Conservation (phyloP, 2,888 invertebrate genomes). For the Gnatocerus cornutus region DNA sequence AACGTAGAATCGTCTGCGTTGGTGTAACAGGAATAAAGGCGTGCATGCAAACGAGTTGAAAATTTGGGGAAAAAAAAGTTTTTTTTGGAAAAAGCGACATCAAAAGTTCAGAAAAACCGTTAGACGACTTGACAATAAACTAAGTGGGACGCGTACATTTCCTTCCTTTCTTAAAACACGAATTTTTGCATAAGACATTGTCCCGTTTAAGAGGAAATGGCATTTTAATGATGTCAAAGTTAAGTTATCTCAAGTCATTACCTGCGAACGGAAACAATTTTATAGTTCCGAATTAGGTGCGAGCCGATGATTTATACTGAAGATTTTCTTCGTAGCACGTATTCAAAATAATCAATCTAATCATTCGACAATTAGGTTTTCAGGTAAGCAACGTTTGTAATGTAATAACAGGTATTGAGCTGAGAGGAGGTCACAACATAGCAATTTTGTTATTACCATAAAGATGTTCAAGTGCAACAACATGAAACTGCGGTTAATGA, state of each 20-base stretch:
- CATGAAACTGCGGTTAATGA: too few species aligned
- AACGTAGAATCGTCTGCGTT: slow-evolving; percentile 16
- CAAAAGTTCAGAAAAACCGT: slow-evolving; percentile 7
- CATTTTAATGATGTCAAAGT: background rate
- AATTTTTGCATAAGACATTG: slow-evolving; percentile 15
- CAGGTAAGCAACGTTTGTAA: too few species aligned
- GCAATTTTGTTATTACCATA: too few species aligned
- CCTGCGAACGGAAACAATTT: background rate
- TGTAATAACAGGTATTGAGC: too few species aligned
- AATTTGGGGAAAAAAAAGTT: slow-evolving; percentile 9
- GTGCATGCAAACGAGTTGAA: slow-evolving; percentile 16
- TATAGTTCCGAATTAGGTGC: background rate
- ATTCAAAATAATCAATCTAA: too few species aligned
- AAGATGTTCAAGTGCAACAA: too few species aligned
- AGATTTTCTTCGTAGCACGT: too few species aligned
- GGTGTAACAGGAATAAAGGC: slow-evolving; percentile 13
- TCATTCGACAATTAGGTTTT: too few species aligned
- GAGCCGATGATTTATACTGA: too few species aligned
- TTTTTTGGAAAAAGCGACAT: slow-evolving; percentile 27
- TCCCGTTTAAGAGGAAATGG: background rate
- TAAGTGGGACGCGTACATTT: slow-evolving; percentile 26
- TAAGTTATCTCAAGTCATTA: background rate
- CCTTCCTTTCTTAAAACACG: slow-evolving; percentile 18
- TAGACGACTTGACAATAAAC: slow-evolving; percentile 24
- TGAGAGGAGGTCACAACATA: too few species aligned